Base-by-base conservation (phyloP, 2,888 invertebrate species). In the Folsomia candida region DNA sequence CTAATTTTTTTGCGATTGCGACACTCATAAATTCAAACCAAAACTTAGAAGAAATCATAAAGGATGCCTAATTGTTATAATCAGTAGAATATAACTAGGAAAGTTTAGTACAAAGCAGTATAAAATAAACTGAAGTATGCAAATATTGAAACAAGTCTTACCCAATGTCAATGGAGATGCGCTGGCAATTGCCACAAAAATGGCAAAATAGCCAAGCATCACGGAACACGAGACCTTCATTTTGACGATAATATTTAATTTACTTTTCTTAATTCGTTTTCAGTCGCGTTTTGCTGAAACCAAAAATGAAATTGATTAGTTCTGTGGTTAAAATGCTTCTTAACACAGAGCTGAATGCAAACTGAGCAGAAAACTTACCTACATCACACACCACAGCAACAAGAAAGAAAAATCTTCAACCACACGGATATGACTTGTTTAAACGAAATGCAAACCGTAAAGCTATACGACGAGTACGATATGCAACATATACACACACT, bases 101-200 rank as follows among this genome's bases (percentile, higher is more conserved):
- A 37, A 37, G n/a, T n/a, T n/a, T n/a, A n/a, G n/a, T n/a, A n/a
- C n/a, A n/a, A n/a, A n/a, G n/a, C n/a, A n/a, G n/a, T n/a, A n/a
- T n/a, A n/a, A n/a, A n/a, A n/a, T n/a, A n/a, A n/a, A n/a, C n/a
- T n/a, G n/a, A 37, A 37, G 14, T 37, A 37, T 37, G 37, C 14
- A 4, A 37, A 9, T 14, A 37, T 9, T 9, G 4, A 37, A 37
- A 37, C 14, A 37, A 37, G 37, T n/a, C 61, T 61, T 61, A 61
- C 61, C 61, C 61, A 61, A 28, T n/a, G 61, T 14, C 22, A 61
- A 6, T 9, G 61, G 61, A 27, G 61, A 61, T 26, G 61, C 61
- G 28, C 28, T 61, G 24, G n/a, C 27, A 61, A 27, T n/a, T 9
- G 61, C 61, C 28, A 61, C 61, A 29, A 26, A 28, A 26, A 61